phyloP scores from a whole-genome alignment of 2,888 invertebrate genomes.

The Agonum fuliginosum region DNA sequence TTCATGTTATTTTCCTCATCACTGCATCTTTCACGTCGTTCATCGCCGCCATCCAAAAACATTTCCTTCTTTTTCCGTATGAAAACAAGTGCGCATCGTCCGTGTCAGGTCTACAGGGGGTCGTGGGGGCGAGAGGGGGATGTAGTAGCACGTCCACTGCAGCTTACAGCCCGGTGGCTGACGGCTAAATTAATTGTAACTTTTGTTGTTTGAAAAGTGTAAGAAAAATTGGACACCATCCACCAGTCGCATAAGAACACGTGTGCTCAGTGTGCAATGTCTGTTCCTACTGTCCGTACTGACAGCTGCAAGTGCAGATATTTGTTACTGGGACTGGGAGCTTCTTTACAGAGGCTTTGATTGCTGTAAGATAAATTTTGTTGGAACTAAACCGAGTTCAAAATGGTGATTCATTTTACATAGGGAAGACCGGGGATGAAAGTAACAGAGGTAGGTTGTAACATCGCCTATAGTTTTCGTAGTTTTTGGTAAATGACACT shows the following conservation, averaged over 20 bases:
- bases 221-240: slow-evolving; percentile 28
- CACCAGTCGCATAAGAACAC: slow-evolving; percentile 6
- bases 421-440: no score
- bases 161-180: slow-evolving; percentile 28
- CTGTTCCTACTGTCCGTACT: background rate
- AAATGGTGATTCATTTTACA: no score
- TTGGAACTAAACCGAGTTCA: no score
- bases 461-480: no score
- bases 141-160: slow-evolving; percentile 20
- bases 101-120: background rate
- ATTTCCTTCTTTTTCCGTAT: background rate
- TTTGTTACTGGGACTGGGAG: slow-evolving; percentile 14
- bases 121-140: background rate
- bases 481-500: no score
- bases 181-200: slow-evolving; percentile 42
- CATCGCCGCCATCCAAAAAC: no score
- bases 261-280: slow-evolving; percentile 4
- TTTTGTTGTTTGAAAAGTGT: slow-evolving; percentile 39
- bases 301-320: slow-evolving; percentile 20
- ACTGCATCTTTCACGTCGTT: no score
- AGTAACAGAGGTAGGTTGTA: no score
- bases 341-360: slow-evolving; percentile 3
- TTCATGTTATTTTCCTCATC: no score
- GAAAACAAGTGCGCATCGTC: background rate
- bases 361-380: background rate